Evolutionary conservation across 2,888 invertebrate genomes (phyloP), one percentile per base, ranked within the genome.

Genomic region (Ceratothoa steindachneri): DNA sequence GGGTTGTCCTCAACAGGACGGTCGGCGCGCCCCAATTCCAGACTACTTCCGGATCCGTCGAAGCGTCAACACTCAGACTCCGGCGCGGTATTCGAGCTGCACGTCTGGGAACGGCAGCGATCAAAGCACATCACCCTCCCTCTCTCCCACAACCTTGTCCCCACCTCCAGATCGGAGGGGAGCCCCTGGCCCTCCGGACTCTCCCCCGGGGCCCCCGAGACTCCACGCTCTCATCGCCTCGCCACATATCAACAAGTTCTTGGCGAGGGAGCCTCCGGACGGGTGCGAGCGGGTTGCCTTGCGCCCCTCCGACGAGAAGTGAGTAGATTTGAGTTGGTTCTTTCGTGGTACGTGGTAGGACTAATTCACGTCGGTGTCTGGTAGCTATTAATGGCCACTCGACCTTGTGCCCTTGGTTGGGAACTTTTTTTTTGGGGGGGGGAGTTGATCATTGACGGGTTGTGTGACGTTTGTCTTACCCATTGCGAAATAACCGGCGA

Each of bases 251-350:
- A 92, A 93, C 85, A 89, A 90, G 83, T 93, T 93, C 85, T 87
- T 93, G 83, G 92, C 93, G 52, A 87, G 93, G 70, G 93, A 93
- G 85, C 93, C 93, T 69, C 93, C 93, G 28, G 93, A 93, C 87
- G 93, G 93, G 83, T 93, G 93, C 87, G 93, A 93, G 87, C 91
- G 90, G 86, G 91, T 91, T 80, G 89, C 88, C 83, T 87, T 91
- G 80, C 91, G 90, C 84, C 88, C 88, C 80, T 86, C 87, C 73
- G 88, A 88, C 83, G 88, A 88, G 83, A 87, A 87, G 88, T 87
- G 82, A 82, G 81, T 80, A 19, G 30, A 19, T 29, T 53, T 65
- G 27, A 28, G 27, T 28, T 29, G n/a, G n/a, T n/a, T n/a, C n/a
- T n/a, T n/a, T n/a, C n/a, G n/a, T n/a, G n/a, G n/a, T n/a, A n/a